A percentile compares a stretch with the other conserved stretches of the same genome.
Evolutionary conservation across 2,888 invertebrate species (phyloP).

Genomic region (Euphydryas editha): DNA sequence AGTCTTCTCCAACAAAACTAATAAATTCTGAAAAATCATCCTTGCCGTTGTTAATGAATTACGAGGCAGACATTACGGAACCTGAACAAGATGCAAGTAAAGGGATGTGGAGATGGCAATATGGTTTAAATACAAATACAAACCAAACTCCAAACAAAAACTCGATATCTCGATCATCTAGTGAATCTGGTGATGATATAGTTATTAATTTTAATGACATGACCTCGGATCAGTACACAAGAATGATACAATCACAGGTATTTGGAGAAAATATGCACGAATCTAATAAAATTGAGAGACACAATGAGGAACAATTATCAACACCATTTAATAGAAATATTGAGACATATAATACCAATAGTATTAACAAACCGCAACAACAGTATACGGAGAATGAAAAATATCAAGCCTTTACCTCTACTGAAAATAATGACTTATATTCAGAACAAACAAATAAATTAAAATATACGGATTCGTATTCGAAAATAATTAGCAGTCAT

Average conservation of each 20-base stretch:
- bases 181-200: constrained; percentile 69
- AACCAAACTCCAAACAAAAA: constrained; percentile 64
- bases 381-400: constrained; percentile 15
- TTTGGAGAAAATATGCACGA: constrained; percentile 49
- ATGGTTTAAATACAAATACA: constrained; percentile 63
- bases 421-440: constrained; percentile 15
- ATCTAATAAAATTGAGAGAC: constrained; percentile 39
- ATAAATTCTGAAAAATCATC: constrained; percentile 65
- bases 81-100: constrained; percentile 68
- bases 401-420: constrained; percentile 15
- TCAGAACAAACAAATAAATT: not conserved
- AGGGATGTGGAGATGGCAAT: constrained; percentile 78
- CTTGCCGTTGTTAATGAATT: constrained; percentile 74
- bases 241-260: constrained; percentile 66
- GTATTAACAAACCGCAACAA: not conserved
- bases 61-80: constrained; percentile 67
- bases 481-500: constrained; percentile 59
- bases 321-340: constrained; percentile 14
- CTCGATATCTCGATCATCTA: constrained; percentile 73
- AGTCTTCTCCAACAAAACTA: constrained; percentile 61
- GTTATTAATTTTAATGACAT: constrained; percentile 75
- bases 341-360: constrained; percentile 4
- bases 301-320: constrained; percentile 21
- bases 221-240: constrained; percentile 72
- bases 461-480: constrained; percentile 31